Base-by-base conservation (phyloP, 2,888 invertebrate genomes). In the Mythimna pallens region DNA sequence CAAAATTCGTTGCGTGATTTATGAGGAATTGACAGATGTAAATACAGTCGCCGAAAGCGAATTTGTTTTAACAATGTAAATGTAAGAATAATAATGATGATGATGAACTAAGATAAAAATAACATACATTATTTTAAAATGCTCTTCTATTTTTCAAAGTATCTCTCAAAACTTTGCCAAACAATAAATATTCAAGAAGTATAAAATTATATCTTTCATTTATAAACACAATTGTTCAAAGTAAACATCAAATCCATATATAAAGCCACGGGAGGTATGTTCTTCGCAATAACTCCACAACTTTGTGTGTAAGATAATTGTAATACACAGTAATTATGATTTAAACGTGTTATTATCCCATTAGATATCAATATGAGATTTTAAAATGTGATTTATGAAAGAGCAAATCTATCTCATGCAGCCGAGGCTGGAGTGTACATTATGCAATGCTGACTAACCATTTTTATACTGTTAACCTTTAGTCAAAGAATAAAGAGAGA, bases 371-470 rank as follows among this genome's bases (percentile, higher is more conserved):
- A 52, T 70, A 36, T 50, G 82, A 40, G 80, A 73, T 52, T 78
- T 80, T 70, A n/a, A 68, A 82, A 71, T 66, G 68, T 76, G 66
- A 82, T 81, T 71, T 81, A 76, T 69, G 62, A 64, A 72, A 69
- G 58, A 78, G 43, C 65, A 43, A 25, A 64, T 52, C 73, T 73
- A 65, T 80, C 68, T 68, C 43, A 78, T 55, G n/a, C 52, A 50
- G 43, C 6, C 40, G 47, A 65, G 43, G 30, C 9, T 58, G n/a
- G 22, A 76, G 68, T 66, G 54, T 63, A 12, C 40, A 73, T 81
- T 70, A 68, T n/a, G 62, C 50, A 77, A 69, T 63, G 50, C 50
- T 34, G 36, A 22, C 14, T 25, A n/a, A 58, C 57, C n/a, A 80
- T 72, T 68, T 76, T 43, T 80, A 80, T 68, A 55, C n/a, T 25